Percentiles rank a stretch among this genome's conserved stretches.
Conservation (phyloP, 2,113 vertebrate genomes). For the Scomber colias region DNA sequence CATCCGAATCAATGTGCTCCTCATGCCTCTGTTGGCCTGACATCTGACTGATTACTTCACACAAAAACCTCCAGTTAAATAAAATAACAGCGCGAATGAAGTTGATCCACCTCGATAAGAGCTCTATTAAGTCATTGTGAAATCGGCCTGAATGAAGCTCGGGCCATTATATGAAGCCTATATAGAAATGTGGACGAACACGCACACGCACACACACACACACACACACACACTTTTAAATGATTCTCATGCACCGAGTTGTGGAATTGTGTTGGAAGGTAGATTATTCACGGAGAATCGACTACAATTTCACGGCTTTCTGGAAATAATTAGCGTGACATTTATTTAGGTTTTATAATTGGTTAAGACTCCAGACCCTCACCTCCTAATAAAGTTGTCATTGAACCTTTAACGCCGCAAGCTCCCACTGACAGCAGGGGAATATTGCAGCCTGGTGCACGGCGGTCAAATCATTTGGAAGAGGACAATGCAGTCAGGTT, state of each 20-base stretch:
- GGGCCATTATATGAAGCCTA: constrained; percentile 26
- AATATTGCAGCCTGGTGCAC: constrained; percentile 33
- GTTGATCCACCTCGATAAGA: constrained; percentile 54
- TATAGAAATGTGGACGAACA: constrained; percentile 18
- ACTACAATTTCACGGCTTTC: constrained; percentile 75
- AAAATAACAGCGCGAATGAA: constrained; percentile 50
- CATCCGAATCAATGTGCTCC: constrained; percentile 31
- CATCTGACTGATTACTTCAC: constrained; percentile 41
- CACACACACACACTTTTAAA: constrained; percentile 45
- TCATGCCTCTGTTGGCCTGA: constrained; percentile 20
- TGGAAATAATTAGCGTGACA: constrained; percentile 75
- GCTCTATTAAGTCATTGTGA: constrained; percentile 50
- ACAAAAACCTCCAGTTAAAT: constrained; percentile 33
- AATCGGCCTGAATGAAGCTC: constrained; percentile 34
- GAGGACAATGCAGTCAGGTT: constrained; percentile 32
- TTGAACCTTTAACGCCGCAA: constrained; percentile 68
- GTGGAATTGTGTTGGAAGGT: constrained; percentile 61
- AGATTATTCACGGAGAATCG: constrained; percentile 73
- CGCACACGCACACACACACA: not conserved
- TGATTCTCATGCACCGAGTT: constrained; percentile 48
- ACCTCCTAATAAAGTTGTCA: constrained; percentile 75
- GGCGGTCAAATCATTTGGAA: constrained; percentile 35
- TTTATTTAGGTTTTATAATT: constrained; percentile 76
- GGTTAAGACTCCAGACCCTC: constrained; percentile 65
- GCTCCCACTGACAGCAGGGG: constrained; percentile 47